Conservation (phyloP, 2,797 vertebrate species). For the Dallia pectoralis region DNA sequence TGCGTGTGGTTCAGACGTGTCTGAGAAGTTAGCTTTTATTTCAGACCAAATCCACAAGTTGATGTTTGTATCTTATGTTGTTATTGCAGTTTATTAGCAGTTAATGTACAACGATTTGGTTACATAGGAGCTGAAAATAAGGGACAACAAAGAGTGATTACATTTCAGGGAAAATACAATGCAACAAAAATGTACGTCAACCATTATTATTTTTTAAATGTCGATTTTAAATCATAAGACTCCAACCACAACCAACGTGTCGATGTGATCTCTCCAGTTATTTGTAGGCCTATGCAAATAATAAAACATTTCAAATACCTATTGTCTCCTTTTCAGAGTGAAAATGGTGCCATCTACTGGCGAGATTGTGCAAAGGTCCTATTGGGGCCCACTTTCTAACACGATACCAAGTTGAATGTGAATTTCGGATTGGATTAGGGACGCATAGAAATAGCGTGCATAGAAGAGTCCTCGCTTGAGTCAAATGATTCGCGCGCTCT, state of each 20-base stretch:
- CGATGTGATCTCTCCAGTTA: not conserved
- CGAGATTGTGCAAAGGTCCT: not conserved
- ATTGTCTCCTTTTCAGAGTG: not conserved
- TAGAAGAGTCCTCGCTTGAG: too few relatives aligned
- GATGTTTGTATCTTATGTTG: slow-evolving; percentile 33
- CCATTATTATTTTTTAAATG: not conserved
- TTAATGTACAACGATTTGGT: not conserved
- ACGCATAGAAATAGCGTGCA: too few relatives aligned
- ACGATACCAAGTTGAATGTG: too few relatives aligned
- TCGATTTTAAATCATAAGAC: slow-evolving; percentile 6
- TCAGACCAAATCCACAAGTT: slow-evolving; percentile 61
- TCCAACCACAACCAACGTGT: not conserved
- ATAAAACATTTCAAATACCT: not conserved
- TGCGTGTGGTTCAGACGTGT: slow-evolving; percentile 15
- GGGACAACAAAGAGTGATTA: not conserved
- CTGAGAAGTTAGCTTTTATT: slow-evolving; percentile 53
- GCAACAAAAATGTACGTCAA: not conserved
- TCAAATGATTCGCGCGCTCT: too few relatives aligned
- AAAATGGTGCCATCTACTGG: not conserved
- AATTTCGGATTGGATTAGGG: too few relatives aligned
- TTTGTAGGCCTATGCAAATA: not conserved
- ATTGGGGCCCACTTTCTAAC: not conserved
- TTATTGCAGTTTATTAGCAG: slow-evolving; percentile 8
- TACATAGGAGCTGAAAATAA: slow-evolving; percentile 5
- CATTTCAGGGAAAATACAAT: slow-evolving; percentile 2